A percentile compares a stretch with the other conserved stretches of the same genome.
Conservation (phyloP, 2,113 vertebrate genomes). For the Forbesichthys papilliferus region DNA sequence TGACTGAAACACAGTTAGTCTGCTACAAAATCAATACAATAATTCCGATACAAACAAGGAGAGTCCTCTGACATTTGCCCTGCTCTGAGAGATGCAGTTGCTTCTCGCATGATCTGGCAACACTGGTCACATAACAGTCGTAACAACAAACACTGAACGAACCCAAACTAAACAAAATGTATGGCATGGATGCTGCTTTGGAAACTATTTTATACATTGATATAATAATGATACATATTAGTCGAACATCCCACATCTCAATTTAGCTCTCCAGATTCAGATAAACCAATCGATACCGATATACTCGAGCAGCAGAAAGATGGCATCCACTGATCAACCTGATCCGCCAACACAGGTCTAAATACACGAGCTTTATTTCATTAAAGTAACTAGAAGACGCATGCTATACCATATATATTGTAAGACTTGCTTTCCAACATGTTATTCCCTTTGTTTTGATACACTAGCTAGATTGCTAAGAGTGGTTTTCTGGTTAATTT, state of each 20-base stretch:
- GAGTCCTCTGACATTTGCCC: too few relatives aligned
- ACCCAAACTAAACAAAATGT: too few relatives aligned
- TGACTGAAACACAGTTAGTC: too few relatives aligned
- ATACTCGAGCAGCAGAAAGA: conserved; percentile 57
- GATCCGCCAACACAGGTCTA: conserved; percentile 73
- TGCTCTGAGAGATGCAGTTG: too few relatives aligned
- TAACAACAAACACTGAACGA: too few relatives aligned
- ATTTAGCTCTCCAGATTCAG: conserved; percentile 14
- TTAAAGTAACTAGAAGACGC: too few relatives aligned
- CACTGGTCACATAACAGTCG: too few relatives aligned
- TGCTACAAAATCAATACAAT: too few relatives aligned
- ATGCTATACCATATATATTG: background rate
- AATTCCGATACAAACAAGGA: too few relatives aligned
- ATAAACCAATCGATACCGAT: conserved; percentile 55
- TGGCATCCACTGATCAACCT: conserved; percentile 76
- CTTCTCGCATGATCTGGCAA: too few relatives aligned
- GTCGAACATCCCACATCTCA: background rate
- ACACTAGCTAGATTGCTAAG: background rate
- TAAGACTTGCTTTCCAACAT: background rate
- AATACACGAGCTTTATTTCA: background rate
- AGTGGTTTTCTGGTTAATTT: conserved; percentile 47
- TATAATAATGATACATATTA: background rate
- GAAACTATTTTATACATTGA: background rate
- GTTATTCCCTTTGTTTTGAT: background rate
- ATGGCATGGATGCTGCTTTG: background rate